Evolutionary conservation across 2,797 vertebrate species (phyloP).

Genomic region (Poeciliopsis paucimaculata): DNA sequence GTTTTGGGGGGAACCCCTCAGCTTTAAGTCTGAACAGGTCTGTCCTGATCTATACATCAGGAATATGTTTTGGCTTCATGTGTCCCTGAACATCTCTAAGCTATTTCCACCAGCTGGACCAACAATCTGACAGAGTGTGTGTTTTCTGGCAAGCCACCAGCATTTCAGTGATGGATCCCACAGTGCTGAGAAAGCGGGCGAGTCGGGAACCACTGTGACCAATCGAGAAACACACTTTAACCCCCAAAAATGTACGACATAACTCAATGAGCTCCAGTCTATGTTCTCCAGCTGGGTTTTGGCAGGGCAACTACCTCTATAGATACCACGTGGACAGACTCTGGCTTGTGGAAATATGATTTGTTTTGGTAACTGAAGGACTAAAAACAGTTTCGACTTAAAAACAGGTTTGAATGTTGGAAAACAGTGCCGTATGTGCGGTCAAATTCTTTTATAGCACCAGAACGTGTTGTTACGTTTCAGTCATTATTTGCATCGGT

Average conservation of each 20-base stretch:
- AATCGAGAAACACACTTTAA: conserved; percentile 75
- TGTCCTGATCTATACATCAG: conserved; percentile 42
- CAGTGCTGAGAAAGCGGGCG: conserved; percentile 60
- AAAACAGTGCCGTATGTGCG: background rate
- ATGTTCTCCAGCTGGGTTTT: conserved; percentile 72
- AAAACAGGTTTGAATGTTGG: background rate
- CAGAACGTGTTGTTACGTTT: background rate
- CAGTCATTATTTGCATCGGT: background rate
- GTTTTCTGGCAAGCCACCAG: conserved; percentile 72
- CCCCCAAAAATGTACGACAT: conserved; percentile 64
- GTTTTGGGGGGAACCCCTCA: background rate
- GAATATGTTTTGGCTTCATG: conserved; percentile 45
- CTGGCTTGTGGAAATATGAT: conserved; percentile 19
- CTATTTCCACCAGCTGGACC: conserved; percentile 81
- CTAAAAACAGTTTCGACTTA: conserved; percentile 10
- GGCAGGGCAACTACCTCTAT: conserved; percentile 54
- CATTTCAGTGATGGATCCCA: conserved; percentile 79
- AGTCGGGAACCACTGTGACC: conserved; percentile 76
- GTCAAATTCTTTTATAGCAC: background rate
- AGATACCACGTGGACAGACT: conserved; percentile 62
- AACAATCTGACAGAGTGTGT: conserved; percentile 71
- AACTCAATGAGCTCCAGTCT: conserved; percentile 62
- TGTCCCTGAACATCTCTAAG: conserved; percentile 60
- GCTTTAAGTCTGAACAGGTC: conserved; percentile 37
- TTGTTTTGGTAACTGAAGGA: background rate